phyloP scores from a whole-genome alignment of 2,888 invertebrate genomes.

The Chaetoderma sp. region DNA sequence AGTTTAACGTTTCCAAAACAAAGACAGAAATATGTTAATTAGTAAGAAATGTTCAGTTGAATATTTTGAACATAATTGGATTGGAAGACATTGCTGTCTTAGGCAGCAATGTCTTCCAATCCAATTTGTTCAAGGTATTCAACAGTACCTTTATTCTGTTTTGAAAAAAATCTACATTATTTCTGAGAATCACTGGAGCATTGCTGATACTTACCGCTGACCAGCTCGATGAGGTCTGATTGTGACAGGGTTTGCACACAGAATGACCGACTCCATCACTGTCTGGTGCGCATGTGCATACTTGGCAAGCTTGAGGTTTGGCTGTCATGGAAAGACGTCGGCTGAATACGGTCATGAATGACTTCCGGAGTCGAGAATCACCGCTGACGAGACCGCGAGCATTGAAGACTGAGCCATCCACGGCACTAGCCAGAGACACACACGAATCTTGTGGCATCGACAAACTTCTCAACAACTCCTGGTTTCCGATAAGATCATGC shows the following conservation, averaged over 20 bases:
- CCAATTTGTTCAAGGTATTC: too few relatives aligned
- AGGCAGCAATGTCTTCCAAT: too few relatives aligned
- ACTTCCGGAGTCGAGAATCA: conserved; percentile 52
- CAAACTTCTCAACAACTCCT: conserved; percentile 73
- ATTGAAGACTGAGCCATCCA: conserved; percentile 79
- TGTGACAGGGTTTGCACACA: conserved; percentile 61
- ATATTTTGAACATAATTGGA: too few relatives aligned
- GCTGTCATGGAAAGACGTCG: conserved; percentile 61
- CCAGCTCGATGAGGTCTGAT: conserved; percentile 19
- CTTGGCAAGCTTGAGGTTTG: conserved; percentile 67
- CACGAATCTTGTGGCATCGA: conserved; percentile 71
- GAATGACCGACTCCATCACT: conserved; percentile 66
- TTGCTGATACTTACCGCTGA: too few relatives aligned
- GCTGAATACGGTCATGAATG: conserved; percentile 66
- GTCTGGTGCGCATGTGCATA: conserved; percentile 69
- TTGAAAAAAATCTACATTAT: too few relatives aligned
- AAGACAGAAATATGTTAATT: too few relatives aligned
- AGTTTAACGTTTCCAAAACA: too few relatives aligned
- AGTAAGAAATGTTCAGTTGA: too few relatives aligned
- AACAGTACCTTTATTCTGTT: too few relatives aligned
- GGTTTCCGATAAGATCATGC: conserved; percentile 77
- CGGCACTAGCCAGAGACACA: conserved; percentile 76
- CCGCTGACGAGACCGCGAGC: conserved; percentile 64
- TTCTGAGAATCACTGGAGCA: too few relatives aligned
- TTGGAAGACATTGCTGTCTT: too few relatives aligned